phyloP scores from a whole-genome alignment of 37 sponge, comb jelly and placozoan species.

The Dysidea cf. avara region DNA sequence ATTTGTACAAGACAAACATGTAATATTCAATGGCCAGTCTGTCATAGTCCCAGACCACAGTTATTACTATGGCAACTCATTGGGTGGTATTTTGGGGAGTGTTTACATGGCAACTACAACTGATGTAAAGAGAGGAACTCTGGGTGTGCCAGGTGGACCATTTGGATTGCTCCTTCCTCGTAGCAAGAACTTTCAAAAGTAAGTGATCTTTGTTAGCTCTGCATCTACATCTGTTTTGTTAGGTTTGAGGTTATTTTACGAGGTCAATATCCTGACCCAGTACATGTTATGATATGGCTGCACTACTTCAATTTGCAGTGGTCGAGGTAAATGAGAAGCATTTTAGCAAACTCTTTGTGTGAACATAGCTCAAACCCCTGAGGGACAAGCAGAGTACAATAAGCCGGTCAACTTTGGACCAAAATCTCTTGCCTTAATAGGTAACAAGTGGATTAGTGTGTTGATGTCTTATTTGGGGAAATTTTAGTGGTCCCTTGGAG shows the following conservation, averaged over 20 bases:
- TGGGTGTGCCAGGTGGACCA: constrained; percentile 79
- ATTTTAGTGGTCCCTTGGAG: too few relatives aligned
- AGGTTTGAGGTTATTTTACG: constrained; percentile 48
- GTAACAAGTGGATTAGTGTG: too few relatives aligned
- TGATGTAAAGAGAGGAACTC: constrained; percentile 63
- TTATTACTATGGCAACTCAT: constrained; percentile 79
- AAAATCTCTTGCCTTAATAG: too few relatives aligned
- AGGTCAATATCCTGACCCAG: constrained; percentile 54
- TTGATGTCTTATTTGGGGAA: too few relatives aligned
- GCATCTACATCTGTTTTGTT: not conserved
- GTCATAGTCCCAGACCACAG: constrained; percentile 21
- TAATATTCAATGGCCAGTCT: constrained; percentile 26
- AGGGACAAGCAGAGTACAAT: too few relatives aligned
- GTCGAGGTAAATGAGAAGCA: constrained; percentile 49
- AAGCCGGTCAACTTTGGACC: too few relatives aligned
- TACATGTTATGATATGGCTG: constrained; percentile 28
- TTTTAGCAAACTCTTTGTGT: too few relatives aligned
- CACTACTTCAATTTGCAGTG: constrained; percentile 54
- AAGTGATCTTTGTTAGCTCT: not conserved
- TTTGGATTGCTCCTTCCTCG: constrained; percentile 70
- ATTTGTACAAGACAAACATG: too few relatives aligned
- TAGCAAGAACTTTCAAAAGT: constrained; percentile 59
- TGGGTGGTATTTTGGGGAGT: constrained; percentile 71
- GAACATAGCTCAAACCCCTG: too few relatives aligned
- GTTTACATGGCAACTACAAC: constrained; percentile 77